A percentile compares a stretch with the other conserved stretches of the same genome.
phyloP scores from a whole-genome alignment of 2,113 vertebrate genomes.

The Bufo bufo region DNA sequence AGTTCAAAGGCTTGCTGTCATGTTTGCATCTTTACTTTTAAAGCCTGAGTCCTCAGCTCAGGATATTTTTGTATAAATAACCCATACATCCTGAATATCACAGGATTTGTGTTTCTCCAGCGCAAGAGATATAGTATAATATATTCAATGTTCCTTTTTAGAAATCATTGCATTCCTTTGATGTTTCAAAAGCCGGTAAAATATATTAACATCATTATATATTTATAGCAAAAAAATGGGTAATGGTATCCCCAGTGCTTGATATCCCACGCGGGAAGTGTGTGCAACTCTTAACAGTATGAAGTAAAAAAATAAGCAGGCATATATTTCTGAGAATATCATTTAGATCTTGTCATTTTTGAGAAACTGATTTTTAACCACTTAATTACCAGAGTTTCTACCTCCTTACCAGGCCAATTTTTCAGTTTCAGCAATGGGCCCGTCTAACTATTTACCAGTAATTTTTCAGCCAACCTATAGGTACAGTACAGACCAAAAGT shows the following conservation, averaged over 20 bases:
- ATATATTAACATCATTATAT: constrained; percentile 50
- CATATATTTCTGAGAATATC: neutral
- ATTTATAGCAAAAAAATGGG: constrained; percentile 44
- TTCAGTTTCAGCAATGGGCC: no score
- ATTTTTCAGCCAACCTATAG: no score
- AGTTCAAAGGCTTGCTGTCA: constrained; percentile 38
- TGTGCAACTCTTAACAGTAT: constrained; percentile 25
- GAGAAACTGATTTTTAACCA: neutral
- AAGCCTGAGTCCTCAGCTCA: constrained; percentile 34
- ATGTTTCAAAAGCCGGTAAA: constrained; percentile 47
- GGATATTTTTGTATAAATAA: constrained; percentile 51
- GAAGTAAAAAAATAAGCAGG: constrained; percentile 7
- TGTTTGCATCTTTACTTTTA: constrained; percentile 48
- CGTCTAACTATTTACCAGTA: no score
- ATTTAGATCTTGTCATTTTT: neutral
- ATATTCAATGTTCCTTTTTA: constrained; percentile 44
- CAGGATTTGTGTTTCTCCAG: constrained; percentile 47
- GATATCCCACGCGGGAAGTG: constrained; percentile 16
- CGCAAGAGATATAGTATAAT: constrained; percentile 46
- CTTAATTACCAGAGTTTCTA: no score
- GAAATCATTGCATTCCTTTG: constrained; percentile 41
- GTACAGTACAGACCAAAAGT: no score
- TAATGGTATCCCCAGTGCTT: constrained; percentile 36
- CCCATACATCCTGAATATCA: constrained; percentile 49
- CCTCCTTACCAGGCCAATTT: no score